Evolutionary conservation across 2,113 vertebrate species (phyloP), one percentile per base, ranked within the genome.

Genomic region (Camelus dromedarius): DNA sequence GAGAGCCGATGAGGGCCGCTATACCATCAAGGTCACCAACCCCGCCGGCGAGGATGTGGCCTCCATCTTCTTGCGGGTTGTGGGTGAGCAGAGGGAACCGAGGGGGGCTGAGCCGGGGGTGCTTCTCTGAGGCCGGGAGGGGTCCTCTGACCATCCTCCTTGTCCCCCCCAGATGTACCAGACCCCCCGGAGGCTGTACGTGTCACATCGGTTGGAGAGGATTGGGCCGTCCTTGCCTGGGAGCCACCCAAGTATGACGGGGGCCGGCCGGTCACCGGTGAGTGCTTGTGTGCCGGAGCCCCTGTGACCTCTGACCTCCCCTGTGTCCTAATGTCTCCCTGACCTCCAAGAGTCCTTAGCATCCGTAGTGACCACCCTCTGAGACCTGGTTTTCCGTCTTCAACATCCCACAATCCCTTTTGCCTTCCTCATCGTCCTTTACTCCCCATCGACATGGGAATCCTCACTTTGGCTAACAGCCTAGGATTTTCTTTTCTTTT

Each of bases 1-100:
- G 97, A 98, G 98, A 52, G 72, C 18, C 0, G 99, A 99, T 0
- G 99, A 99, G 97, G 99, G 98, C 2, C 89, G 26, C 4, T 99
- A 99, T 97, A 98, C 97, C 96, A 99, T 99, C 98, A 98, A 98
- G 8, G 99, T 99, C 82, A 98, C 98, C 72, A 99, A 99, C 97
- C 99, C 99, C 0, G 97, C 77, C 0, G 99, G 99, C 69, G 99
- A 99, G 77, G 99, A 99, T 83, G 98, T 98, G 73, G 99, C 99
- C 28, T 94, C 98, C 50, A 64, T 99, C 94, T 95, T 97, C 11
- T 18, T 99, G 96, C 99, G 97, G 91, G 98, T 99, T 42, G 99
- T 99, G 50, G 99, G 99, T 99, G 92, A 97, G 97, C 22, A 5
- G 30, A 69, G 81, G 38, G 32, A 22, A 12, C 4, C 0, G 0